Conservation (phyloP, 2,888 invertebrate species). For the Axea sp. region DNA sequence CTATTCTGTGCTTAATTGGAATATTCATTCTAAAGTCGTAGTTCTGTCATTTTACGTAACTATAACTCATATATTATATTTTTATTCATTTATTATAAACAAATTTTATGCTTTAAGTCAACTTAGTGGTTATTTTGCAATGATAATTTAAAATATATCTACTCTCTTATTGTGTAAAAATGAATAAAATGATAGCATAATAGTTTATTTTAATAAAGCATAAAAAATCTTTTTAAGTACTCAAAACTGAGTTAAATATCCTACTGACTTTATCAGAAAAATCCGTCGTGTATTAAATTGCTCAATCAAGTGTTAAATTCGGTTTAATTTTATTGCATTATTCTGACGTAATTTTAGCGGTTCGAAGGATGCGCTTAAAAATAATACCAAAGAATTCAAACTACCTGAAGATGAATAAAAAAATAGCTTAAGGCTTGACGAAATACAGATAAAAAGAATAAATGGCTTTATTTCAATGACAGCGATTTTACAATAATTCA, state of each 20-base stretch:
- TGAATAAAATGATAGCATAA: too few species aligned
- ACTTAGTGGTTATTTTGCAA: too few species aligned
- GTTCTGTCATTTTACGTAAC: too few species aligned
- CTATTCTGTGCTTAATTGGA: too few species aligned
- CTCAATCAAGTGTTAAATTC: conserved; percentile 45
- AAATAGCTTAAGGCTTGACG: conserved; percentile 53
- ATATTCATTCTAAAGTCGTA: too few species aligned
- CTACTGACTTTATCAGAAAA: conserved; percentile 47
- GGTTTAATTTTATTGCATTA: conserved; percentile 57
- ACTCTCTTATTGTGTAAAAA: too few species aligned
- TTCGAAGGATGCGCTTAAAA: conserved; percentile 70
- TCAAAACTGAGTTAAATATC: conserved; percentile 3
- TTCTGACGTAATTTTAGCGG: conserved; percentile 63
- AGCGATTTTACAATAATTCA: conserved; percentile 67
- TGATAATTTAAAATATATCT: too few species aligned
- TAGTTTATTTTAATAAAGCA: too few species aligned
- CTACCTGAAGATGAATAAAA: conserved; percentile 44
- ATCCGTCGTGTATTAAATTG: conserved; percentile 44
- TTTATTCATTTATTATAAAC: too few species aligned
- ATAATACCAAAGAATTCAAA: conserved; percentile 66
- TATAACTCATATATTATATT: too few species aligned
- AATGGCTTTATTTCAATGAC: conserved; percentile 77
- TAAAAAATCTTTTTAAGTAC: too few species aligned
- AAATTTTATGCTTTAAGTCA: too few species aligned
- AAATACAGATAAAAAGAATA: conserved; percentile 52